Conservation (phyloP, 2,113 vertebrate species). For the Turnix velox region DNA sequence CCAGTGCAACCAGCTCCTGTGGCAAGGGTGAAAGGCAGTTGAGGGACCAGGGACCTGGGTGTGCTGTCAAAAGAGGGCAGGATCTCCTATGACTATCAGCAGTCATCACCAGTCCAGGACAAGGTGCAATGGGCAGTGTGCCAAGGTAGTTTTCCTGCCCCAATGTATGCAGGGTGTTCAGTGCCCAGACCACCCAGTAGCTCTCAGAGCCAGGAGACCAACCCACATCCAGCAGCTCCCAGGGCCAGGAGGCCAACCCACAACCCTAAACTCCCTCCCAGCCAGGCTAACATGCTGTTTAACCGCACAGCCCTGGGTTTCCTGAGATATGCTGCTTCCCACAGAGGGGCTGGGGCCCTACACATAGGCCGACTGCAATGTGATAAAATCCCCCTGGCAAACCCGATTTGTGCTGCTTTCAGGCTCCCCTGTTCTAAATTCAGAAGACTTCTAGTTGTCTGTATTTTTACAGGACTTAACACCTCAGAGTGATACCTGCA, state of each 20-base stretch:
- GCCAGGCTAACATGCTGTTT: background rate
- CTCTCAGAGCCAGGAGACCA: background rate
- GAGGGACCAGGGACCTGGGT: background rate
- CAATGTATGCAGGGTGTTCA: background rate
- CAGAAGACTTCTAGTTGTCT: background rate
- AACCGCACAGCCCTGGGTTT: background rate
- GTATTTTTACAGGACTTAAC: background rate
- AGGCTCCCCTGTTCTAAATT: background rate
- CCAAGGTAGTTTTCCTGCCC: background rate
- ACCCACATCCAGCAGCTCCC: background rate
- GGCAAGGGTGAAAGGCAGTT: accelerated
- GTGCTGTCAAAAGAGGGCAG: background rate
- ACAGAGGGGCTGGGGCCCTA: background rate
- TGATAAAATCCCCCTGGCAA: background rate
- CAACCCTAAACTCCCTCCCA: background rate
- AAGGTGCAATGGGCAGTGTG: background rate
- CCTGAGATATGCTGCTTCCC: background rate
- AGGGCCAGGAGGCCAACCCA: background rate
- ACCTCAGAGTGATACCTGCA: background rate
- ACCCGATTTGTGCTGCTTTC: accelerated
- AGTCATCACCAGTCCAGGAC: accelerated
- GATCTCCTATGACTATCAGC: background rate
- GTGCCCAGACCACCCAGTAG: accelerated
- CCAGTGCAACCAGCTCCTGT: background rate
- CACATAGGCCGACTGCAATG: accelerated